A percentile compares a stretch with the other conserved stretches of the same genome.
These are phyloP conservation scores for Drosophila peninsularis DNA, from an alignment of 2,888 invertebrate species.

Conservation along the genomic window DNA sequence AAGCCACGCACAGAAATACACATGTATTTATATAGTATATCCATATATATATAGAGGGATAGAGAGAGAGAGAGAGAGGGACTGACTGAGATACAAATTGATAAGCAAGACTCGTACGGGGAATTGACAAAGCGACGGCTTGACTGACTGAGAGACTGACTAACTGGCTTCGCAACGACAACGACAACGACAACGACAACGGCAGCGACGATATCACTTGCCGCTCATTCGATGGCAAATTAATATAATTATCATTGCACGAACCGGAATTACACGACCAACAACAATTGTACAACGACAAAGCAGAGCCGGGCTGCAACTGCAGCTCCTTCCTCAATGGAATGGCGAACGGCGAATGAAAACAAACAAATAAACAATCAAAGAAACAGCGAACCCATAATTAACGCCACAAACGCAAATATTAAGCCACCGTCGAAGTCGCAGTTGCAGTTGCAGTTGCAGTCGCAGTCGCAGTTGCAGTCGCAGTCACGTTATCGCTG, in stretches of 20 bases:
- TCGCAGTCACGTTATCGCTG: constrained; percentile 62
- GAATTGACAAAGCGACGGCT: constrained; percentile 35
- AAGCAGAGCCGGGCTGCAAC: constrained; percentile 12
- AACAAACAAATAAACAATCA: constrained; percentile 77
- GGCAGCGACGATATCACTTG: constrained; percentile 63
- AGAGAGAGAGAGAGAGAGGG: not conserved
- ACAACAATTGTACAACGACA: constrained; percentile 62
- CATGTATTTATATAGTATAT: not conserved
- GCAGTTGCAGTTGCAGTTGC: constrained; percentile 13
- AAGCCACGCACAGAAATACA: constrained; percentile 4
- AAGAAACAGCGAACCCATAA: constrained; percentile 74
- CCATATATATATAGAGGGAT: not conserved
- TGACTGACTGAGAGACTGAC: constrained; percentile 18
- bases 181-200: constrained; percentile 21
- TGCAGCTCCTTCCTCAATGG: constrained; percentile 45
- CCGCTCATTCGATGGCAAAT: constrained; percentile 76
- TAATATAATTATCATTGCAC: constrained; percentile 81
- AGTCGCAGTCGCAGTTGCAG: constrained; percentile 10
- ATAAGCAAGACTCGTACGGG: constrained; percentile 59
- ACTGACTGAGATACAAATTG: constrained; percentile 45
- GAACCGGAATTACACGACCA: constrained; percentile 77
- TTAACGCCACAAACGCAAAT: constrained; percentile 81
- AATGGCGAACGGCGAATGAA: constrained; percentile 34
- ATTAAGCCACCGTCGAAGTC: constrained; percentile 59
- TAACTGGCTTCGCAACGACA: constrained; percentile 14